Evolutionary conservation across 35 echinoderm and acorn worm genomes (phyloP), one percentile per base, ranked within the genome.

Genomic region (Ophiothrix spiculata): DNA sequence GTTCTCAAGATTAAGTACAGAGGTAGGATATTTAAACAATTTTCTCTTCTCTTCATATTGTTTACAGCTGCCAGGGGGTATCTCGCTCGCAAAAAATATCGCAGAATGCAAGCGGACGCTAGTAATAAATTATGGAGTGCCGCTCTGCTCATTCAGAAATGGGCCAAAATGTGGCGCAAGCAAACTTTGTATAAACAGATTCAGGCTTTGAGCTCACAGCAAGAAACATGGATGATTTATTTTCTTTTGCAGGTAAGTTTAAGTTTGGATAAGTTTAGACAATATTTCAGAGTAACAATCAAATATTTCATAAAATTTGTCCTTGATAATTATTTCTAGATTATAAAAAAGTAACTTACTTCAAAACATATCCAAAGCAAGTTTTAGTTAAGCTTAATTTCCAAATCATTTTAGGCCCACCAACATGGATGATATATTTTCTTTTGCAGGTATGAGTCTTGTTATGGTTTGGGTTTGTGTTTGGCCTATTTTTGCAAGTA

Each of bases 151-250:
- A 54, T 84, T 1, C 81, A 84, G 14, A 54, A 60, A 35, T 84
- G 81, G 81, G 46, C 63, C 14, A 10, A 35, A 35, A 84, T 84
- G 81, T 84, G 81, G 81, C 33, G 63, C 35, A 84, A 84, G 25
- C 81, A 60, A 33, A 35, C 46, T 13, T 60, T 82, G 13, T 82
- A 54, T 54, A 54, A 37, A 37, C 42, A 84, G 56, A 54, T 84
- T 0, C 81, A 82, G 35, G 81, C 42, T 16, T 64, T 84, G 32
- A 84, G 35, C 54, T 84, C 81, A 11, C 81, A 84, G 21, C 81
- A 84, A 64, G 81, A 84, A 28, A 82, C 80, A 1, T 84, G 81
- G 81, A 84, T 35, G 81, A 84, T 84, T 34, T 84, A 84, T 33
- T 84, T 84, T 23, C 63, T 84, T 0, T 63, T 84, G 31, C 81